Evolutionary conservation across 2,113 vertebrate genomes (phyloP).

Genomic region (Marcusenius ussheri): DNA sequence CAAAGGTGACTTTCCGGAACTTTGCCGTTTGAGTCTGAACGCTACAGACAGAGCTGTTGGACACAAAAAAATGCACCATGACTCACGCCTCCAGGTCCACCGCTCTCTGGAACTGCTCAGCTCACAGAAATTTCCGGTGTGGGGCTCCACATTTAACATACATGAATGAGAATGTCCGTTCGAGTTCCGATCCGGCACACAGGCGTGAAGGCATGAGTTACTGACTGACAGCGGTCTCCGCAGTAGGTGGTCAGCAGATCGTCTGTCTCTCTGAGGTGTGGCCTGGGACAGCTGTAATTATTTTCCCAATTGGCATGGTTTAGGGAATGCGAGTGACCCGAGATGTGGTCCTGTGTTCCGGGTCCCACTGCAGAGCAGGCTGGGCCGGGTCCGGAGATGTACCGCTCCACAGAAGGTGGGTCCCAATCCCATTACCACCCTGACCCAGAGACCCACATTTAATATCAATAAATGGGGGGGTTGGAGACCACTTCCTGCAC

Average conservation of each 20-base stretch:
- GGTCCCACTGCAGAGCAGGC: conserved; percentile 37
- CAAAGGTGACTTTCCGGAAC: background rate
- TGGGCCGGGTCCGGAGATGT: background rate
- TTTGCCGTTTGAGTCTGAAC: background rate
- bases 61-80: background rate
- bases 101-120: background rate
- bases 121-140: background rate
- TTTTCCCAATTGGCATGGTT: conserved; percentile 48
- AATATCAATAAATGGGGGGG: background rate
- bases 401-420: background rate
- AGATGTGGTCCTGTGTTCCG: conserved; percentile 46
- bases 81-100: background rate
- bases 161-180: background rate
- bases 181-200: background rate
- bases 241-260: background rate
- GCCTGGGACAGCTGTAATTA: conserved; percentile 43
- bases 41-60: background rate
- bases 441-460: background rate
- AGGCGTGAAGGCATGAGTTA: background rate
- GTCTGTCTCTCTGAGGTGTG: background rate
- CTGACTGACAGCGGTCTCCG: background rate
- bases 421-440: background rate
- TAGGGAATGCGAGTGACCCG: conserved; percentile 42
- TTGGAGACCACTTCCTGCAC: too few species aligned
- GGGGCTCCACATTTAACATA: background rate